A percentile compares a stretch with the other conserved stretches of the same genome.
These are phyloP conservation scores for Eumacrocentrus americanus DNA, from an alignment of 2,888 invertebrate species.

Conservation along the genomic window DNA sequence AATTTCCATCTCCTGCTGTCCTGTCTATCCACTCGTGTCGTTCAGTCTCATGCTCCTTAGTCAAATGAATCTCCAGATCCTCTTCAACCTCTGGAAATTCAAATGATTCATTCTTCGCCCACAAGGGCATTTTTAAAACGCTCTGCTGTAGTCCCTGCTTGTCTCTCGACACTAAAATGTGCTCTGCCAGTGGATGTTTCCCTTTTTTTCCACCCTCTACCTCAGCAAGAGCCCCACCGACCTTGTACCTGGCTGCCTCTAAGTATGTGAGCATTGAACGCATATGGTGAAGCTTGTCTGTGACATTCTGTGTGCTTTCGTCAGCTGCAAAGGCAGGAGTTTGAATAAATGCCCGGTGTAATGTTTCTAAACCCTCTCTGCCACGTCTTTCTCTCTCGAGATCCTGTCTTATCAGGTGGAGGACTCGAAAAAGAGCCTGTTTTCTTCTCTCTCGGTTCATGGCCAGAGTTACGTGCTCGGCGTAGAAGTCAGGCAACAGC, in stretches of 20 bases:
- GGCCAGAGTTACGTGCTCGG: slow-evolving; percentile 89
- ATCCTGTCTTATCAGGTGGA: slow-evolving; percentile 86
- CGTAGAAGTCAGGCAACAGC: slow-evolving; percentile 90
- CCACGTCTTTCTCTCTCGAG: slow-evolving; percentile 89
- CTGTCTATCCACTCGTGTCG: slow-evolving; percentile 74
- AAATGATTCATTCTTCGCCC: slow-evolving; percentile 73
- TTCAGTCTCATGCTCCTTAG: slow-evolving; percentile 49
- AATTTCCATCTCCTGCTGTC: slow-evolving; percentile 82
- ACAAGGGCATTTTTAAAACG: slow-evolving; percentile 80
- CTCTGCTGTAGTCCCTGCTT: slow-evolving; percentile 89
- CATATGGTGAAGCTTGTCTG: slow-evolving; percentile 92
- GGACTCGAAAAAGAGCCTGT: slow-evolving; percentile 80
- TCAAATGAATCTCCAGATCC: slow-evolving; percentile 45
- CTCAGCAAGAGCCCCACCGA: slow-evolving; percentile 81
- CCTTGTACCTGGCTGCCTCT: slow-evolving; percentile 88
- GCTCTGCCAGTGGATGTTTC: slow-evolving; percentile 82
- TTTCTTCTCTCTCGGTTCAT: slow-evolving; percentile 92
- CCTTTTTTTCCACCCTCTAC: slow-evolving; percentile 78
- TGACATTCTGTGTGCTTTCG: slow-evolving; percentile 89
- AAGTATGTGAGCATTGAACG: slow-evolving; percentile 90
- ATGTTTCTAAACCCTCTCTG: slow-evolving; percentile 85
- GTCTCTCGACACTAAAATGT: slow-evolving; percentile 87
- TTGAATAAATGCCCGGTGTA: slow-evolving; percentile 85
- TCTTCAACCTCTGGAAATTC: slow-evolving; percentile 59
- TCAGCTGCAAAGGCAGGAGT: slow-evolving; percentile 85